Evolutionary conservation across 1,140 invertebrate species (phyloP).

Genomic region (Temnothorax nylanderi): DNA sequence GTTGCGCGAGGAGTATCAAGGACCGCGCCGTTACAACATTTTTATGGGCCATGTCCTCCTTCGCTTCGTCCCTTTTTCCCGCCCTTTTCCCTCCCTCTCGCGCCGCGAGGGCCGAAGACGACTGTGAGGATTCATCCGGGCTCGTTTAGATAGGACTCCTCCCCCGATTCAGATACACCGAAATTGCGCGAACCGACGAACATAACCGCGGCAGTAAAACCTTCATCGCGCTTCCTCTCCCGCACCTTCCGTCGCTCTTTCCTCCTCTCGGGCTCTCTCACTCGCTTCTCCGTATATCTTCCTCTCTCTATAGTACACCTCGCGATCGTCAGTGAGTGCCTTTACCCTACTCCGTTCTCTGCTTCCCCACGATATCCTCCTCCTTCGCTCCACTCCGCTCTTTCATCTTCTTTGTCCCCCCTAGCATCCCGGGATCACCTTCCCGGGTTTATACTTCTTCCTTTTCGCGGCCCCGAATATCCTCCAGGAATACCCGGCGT

Average conservation of each 20-base stretch:
- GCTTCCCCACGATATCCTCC: conserved; percentile 7
- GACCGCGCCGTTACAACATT: conserved; percentile 64
- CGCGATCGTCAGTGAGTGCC: conserved; percentile 1
- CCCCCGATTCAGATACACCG: conserved; percentile 75
- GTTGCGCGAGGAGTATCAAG: conserved; percentile 34
- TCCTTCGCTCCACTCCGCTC: conserved; percentile 16
- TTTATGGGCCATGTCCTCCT: conserved; percentile 65
- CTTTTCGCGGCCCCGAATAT: conserved; percentile 39
- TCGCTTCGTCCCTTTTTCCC: neutral
- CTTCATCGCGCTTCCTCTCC: conserved; percentile 67
- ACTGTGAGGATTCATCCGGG: conserved; percentile 69
- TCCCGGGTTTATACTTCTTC: conserved; percentile 44
- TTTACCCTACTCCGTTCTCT: conserved; percentile 18
- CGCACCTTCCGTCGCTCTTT: neutral
- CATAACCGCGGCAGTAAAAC: conserved; percentile 74
- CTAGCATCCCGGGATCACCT: conserved; percentile 9
- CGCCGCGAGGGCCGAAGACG: conserved; percentile 11
- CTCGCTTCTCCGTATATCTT: neutral
- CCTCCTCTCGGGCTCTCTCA: neutral
- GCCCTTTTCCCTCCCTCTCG: neutral
- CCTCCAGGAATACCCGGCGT: conserved; percentile 40
- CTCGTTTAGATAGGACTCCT: conserved; percentile 76
- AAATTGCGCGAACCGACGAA: conserved; percentile 74
- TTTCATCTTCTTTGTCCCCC: conserved; percentile 2
- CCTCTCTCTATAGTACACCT: neutral